phyloP scores from a whole-genome alignment of 2,888 invertebrate species.

The Biston stratarius region DNA sequence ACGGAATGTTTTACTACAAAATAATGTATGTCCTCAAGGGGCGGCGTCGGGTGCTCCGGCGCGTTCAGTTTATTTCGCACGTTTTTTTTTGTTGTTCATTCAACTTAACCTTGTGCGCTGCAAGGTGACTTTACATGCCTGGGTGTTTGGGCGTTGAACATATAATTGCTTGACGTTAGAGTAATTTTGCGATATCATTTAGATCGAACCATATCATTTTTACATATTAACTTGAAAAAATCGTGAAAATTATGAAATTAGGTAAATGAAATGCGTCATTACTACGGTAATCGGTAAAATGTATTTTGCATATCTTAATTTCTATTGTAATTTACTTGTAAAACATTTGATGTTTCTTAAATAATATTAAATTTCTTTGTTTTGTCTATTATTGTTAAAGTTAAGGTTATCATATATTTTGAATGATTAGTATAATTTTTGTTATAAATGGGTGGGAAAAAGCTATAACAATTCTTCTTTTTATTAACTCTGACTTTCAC shows the following conservation, averaged over 20 bases:
- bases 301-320: slow-evolving; percentile 46
- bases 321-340: slow-evolving; percentile 45
- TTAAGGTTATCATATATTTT: slow-evolving; percentile 64
- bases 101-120: slow-evolving; percentile 80
- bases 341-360: slow-evolving; percentile 45
- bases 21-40: slow-evolving; percentile 39
- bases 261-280: slow-evolving; percentile 51
- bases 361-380: slow-evolving; percentile 66
- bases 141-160: slow-evolving; percentile 81
- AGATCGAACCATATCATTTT: slow-evolving; percentile 81
- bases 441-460: slow-evolving; percentile 17
- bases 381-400: slow-evolving; percentile 68
- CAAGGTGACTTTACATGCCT: slow-evolving; percentile 85
- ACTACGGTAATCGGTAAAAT: slow-evolving; percentile 41
- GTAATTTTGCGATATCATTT: slow-evolving; percentile 75
- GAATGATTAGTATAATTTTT: slow-evolving; percentile 46
- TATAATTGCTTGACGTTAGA: slow-evolving; percentile 81
- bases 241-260: slow-evolving; percentile 62
- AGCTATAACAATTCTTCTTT: background rate
- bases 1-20: slow-evolving; percentile 37
- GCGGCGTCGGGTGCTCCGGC: slow-evolving; percentile 46
- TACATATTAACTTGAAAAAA: slow-evolving; percentile 67
- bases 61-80: slow-evolving; percentile 66
- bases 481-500: slow-evolving; percentile 1
- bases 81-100: slow-evolving; percentile 80